A percentile compares a stretch with the other conserved stretches of the same genome.
phyloP scores from a whole-genome alignment of 2,888 invertebrate genomes.

The Cacoxenus indagator region DNA sequence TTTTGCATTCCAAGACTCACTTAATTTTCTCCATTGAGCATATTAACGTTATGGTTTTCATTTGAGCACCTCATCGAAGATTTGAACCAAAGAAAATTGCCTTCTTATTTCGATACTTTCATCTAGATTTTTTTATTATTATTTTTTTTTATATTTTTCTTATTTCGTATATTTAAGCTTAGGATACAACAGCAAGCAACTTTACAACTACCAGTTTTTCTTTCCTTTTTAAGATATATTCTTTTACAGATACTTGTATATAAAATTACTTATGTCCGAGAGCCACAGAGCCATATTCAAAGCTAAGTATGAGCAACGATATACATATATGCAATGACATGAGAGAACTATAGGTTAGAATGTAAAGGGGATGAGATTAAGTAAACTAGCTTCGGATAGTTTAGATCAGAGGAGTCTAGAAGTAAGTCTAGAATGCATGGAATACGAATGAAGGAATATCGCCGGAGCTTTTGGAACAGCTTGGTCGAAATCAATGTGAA shows the following conservation, averaged over 20 bases:
- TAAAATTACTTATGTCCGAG: constrained; percentile 12
- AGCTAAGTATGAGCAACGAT: neutral
- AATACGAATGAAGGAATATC: constrained; percentile 28
- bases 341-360: constrained; percentile 42
- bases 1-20: too few relatives aligned
- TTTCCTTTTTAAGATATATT: neutral
- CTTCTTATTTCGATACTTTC: neutral
- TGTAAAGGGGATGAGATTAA: constrained; percentile 12
- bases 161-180: constrained; percentile 40
- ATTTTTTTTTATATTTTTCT: constrained; percentile 38
- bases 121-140: neutral
- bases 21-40: too few relatives aligned
- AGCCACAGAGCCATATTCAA: constrained; percentile 9
- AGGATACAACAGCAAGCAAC: constrained; percentile 59
- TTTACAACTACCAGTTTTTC: constrained; percentile 30
- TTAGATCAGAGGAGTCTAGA: constrained; percentile 5
- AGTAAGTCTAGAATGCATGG: neutral
- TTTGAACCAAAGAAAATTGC: neutral
- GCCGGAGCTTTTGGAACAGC: constrained; percentile 36
- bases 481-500: constrained; percentile 42
- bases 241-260: neutral
- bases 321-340: constrained; percentile 35
- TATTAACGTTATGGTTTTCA: too few relatives aligned
- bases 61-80: too few relatives aligned
- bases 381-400: constrained; percentile 26